These are phyloP conservation scores for Mixornis gularis DNA, from an alignment of 2,113 vertebrate species.

Conservation along the genomic window DNA sequence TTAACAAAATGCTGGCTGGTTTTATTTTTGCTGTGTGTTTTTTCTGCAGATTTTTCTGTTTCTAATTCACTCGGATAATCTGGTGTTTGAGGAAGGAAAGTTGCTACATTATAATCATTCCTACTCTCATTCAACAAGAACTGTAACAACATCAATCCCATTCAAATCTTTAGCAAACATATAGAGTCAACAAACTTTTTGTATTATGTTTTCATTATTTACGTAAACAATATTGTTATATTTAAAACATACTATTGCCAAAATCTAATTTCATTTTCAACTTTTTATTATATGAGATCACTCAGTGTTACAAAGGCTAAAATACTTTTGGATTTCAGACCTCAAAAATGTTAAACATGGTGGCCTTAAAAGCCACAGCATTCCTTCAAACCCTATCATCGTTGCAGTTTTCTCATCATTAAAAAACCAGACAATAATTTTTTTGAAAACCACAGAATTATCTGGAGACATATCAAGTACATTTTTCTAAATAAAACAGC, in stretches of 20 bases:
- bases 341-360: slow-evolving; percentile 44
- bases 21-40: slow-evolving; percentile 43
- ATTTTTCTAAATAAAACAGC: slow-evolving; percentile 46
- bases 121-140: not conserved
- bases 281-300: not conserved
- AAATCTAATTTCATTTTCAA: not conserved
- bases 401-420: slow-evolving; percentile 25
- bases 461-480: slow-evolving; percentile 32
- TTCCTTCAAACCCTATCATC: slow-evolving; percentile 30
- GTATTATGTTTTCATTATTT: not conserved
- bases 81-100: slow-evolving; percentile 41
- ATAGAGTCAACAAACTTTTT: not conserved
- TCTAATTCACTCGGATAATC: slow-evolving; percentile 49
- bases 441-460: slow-evolving; percentile 40
- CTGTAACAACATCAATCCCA: not conserved
- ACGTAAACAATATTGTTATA: not conserved
- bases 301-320: not conserved
- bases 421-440: slow-evolving; percentile 36
- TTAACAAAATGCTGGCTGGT: slow-evolving; percentile 82
- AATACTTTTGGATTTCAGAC: slow-evolving; percentile 19
- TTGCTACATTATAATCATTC: not conserved
- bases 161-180: not conserved
- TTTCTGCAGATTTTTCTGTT: slow-evolving; percentile 51
- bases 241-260: not conserved
- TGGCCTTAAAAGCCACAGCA: not conserved